Evolutionary conservation across 1,140 invertebrate genomes (phyloP).

Genomic region (Drosophila ficusphila): DNA sequence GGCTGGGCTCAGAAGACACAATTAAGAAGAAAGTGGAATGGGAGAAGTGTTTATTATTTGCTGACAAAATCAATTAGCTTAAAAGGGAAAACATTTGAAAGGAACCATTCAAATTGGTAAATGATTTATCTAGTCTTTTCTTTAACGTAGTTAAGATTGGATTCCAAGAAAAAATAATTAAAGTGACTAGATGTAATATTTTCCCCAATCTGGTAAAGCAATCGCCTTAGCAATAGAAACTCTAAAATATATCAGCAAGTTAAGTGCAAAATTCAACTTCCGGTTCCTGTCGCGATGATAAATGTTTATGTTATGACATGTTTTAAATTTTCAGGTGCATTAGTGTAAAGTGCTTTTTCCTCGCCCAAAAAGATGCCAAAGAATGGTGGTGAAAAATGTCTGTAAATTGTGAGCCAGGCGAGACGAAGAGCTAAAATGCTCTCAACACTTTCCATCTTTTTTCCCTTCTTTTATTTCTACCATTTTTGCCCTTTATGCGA

Average conservation of each 20-base stretch:
- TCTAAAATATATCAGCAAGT: constrained; percentile 27
- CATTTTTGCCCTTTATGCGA: constrained; percentile 13
- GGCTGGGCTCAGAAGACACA: background rate
- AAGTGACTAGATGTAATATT: background rate
- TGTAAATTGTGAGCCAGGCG: constrained; percentile 36
- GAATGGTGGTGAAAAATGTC: constrained; percentile 66
- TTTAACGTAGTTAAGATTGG: background rate
- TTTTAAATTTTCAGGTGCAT: constrained; percentile 82
- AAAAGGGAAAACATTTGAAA: constrained; percentile 33
- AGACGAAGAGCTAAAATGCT: constrained; percentile 72
- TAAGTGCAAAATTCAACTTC: constrained; percentile 42
- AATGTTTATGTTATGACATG: constrained; percentile 82
- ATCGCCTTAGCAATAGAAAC: background rate
- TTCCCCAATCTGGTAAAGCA: background rate
- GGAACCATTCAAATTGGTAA: background rate
- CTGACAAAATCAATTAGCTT: constrained; percentile 66
- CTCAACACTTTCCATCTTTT: constrained; percentile 74
- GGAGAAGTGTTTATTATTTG: constrained; percentile 67
- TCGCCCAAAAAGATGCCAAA: constrained; percentile 57
- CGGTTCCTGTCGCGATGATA: constrained; percentile 58
- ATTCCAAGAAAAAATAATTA: background rate
- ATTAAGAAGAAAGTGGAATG: background rate
- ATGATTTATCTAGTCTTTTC: background rate
- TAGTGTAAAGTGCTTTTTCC: constrained; percentile 79
- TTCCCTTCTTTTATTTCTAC: background rate